These are phyloP conservation scores for Calycopis cecrops DNA, from an alignment of 1,140 invertebrate species.

Conservation along the genomic window DNA sequence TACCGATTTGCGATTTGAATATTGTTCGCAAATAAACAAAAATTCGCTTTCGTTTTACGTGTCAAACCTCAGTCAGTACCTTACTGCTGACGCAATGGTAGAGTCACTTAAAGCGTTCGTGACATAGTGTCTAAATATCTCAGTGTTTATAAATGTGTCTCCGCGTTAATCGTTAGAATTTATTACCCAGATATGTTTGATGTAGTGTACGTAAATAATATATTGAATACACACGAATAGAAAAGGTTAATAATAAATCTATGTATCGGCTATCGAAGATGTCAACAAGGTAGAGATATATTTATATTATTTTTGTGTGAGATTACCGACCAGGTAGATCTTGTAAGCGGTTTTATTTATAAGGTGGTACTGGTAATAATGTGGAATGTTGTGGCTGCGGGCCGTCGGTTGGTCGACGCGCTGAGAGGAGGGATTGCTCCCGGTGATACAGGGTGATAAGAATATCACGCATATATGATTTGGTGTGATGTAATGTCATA, in stretches of 20 bases:
- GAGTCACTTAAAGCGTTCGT: slow-evolving; percentile 4
- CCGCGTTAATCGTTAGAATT: slow-evolving; percentile 6
- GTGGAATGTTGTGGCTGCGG: slow-evolving; percentile 55
- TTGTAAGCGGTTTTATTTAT: slow-evolving; percentile 65
- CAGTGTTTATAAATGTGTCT: slow-evolving; percentile 7
- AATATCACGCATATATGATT: neutral
- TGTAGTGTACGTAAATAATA: slow-evolving; percentile 6
- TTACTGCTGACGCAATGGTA: neutral
- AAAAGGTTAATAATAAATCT: slow-evolving; percentile 24
- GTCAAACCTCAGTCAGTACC: slow-evolving; percentile 27
- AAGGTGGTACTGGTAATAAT: slow-evolving; percentile 59
- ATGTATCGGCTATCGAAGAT: slow-evolving; percentile 41
- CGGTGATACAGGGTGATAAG: slow-evolving; percentile 40
- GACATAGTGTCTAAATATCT: slow-evolving; percentile 8
- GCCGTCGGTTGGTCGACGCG: slow-evolving; percentile 35
- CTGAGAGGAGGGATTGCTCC: slow-evolving; percentile 37
- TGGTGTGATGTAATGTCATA: no score
- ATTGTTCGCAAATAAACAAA: slow-evolving; percentile 57
- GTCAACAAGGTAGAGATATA: slow-evolving; percentile 54
- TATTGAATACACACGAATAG: slow-evolving; percentile 13
- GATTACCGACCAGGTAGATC: slow-evolving; percentile 56
- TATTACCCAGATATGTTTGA: slow-evolving; percentile 5
- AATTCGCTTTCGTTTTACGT: slow-evolving; percentile 49
- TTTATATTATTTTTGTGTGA: slow-evolving; percentile 42
- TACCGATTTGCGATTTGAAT: slow-evolving; percentile 61